phyloP scores from a whole-genome alignment of 2,888 invertebrate species.

The Scelioninae gen. 2 region DNA sequence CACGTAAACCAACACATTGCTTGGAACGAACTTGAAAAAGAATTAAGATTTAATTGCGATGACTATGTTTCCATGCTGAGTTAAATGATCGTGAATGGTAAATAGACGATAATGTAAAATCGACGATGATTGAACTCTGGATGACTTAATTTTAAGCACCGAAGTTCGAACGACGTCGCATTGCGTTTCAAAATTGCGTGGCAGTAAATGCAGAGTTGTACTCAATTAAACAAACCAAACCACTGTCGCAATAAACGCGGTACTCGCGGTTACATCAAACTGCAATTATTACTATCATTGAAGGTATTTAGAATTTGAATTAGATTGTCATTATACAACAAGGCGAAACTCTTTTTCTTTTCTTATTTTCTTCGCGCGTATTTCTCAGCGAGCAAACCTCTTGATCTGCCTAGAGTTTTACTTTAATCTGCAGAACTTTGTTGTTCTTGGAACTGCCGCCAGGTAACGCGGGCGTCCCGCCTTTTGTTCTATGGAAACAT shows the following conservation, averaged over 20 bases:
- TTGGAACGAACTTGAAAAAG: neutral
- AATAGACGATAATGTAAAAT: neutral
- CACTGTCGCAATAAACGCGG: constrained; percentile 1
- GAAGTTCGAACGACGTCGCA: neutral
- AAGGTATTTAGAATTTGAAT: constrained; percentile 45
- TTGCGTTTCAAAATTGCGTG: constrained; percentile 12
- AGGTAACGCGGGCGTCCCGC: too few relatives aligned
- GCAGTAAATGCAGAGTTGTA: constrained; percentile 39
- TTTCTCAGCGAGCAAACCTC: too few relatives aligned
- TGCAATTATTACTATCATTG: constrained; percentile 15
- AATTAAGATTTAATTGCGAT: constrained; percentile 8
- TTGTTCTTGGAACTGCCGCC: neutral
- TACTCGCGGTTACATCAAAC: constrained; percentile 7
- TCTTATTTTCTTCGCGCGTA: too few relatives aligned
- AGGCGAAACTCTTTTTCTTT: constrained; percentile 12
- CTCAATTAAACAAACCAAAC: constrained; percentile 18
- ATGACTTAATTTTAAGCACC: neutral
- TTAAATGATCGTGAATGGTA: constrained; percentile 1
- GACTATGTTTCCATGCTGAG: constrained; percentile 43
- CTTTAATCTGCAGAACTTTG: neutral
- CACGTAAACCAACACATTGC: neutral
- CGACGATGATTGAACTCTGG: neutral
- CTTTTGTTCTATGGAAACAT: constrained; percentile 35
- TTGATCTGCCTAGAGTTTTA: neutral
- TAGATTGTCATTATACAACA: constrained; percentile 44